These are phyloP conservation scores for Pachyramphus minor DNA, from an alignment of 2,113 vertebrate genomes.

Conservation along the genomic window DNA sequence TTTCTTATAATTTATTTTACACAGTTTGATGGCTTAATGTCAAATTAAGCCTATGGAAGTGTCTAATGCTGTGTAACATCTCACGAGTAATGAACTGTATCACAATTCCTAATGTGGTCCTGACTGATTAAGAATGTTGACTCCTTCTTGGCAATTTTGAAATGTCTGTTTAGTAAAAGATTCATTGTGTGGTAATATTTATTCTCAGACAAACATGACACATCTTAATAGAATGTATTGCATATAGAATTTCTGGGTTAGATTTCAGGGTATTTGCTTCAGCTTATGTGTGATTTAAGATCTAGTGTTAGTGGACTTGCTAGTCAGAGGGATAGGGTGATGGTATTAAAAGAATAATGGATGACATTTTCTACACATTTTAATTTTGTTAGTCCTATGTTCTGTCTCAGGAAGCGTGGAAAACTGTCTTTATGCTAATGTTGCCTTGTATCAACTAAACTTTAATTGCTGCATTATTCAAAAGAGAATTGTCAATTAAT, in stretches of 20 bases:
- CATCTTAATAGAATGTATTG: constrained; percentile 40
- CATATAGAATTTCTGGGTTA: not conserved
- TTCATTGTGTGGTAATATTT: constrained; percentile 37
- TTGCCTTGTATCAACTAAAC: not conserved
- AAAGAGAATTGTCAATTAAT: constrained; percentile 44
- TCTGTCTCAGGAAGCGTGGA: constrained; percentile 6
- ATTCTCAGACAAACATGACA: constrained; percentile 37
- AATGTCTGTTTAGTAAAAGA: constrained; percentile 50
- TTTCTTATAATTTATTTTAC: constrained; percentile 27
- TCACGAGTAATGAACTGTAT: constrained; percentile 34
- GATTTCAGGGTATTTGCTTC: constrained; percentile 20
- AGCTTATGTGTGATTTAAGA: constrained; percentile 39
- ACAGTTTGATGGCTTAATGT: constrained; percentile 19
- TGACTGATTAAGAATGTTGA: constrained; percentile 14
- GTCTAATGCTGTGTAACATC: not conserved
- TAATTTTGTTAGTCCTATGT: not conserved
- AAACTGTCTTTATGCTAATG: not conserved
- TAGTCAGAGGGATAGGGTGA: not conserved
- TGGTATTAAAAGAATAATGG: not conserved
- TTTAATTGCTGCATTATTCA: constrained; percentile 41
- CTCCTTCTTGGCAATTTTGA: constrained; percentile 45
- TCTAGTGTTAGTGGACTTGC: not conserved
- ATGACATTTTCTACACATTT: not conserved
- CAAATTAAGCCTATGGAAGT: constrained; percentile 18
- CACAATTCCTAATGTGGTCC: constrained; percentile 36